These are phyloP conservation scores for Apamea monoglypha DNA, from an alignment of 2,888 invertebrate species.

Conservation along the genomic window DNA sequence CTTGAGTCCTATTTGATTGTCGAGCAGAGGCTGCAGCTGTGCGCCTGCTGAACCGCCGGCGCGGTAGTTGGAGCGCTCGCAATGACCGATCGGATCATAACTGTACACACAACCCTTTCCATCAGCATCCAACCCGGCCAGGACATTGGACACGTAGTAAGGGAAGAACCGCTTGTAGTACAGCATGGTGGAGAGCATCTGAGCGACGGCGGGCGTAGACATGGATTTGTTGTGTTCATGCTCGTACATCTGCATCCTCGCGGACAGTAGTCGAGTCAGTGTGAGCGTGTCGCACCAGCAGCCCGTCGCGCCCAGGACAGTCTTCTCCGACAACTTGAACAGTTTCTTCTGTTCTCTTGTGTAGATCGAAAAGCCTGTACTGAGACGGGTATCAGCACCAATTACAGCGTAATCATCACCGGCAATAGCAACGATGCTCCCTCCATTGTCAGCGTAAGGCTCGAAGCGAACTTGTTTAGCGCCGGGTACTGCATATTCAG, in stretches of 20 bases:
- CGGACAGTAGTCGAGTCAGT: constrained; percentile 95
- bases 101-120: constrained; percentile 98
- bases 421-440: constrained; percentile 98
- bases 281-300: constrained; percentile 99
- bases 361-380: constrained; percentile 97
- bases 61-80: constrained; percentile 95
- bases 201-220: constrained; percentile 97
- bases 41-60: constrained; percentile 98
- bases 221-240: constrained; percentile 98
- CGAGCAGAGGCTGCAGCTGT: constrained; percentile 97
- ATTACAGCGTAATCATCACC: constrained; percentile 98
- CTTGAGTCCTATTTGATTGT: constrained; percentile 98
- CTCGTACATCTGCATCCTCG: constrained; percentile 98
- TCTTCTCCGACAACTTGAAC: constrained; percentile 94
- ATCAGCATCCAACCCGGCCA: constrained; percentile 98
- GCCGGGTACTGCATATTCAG: constrained; percentile 88
- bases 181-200: constrained; percentile 98
- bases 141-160: constrained; percentile 98
- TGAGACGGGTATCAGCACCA: constrained; percentile 98
- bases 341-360: constrained; percentile 97
- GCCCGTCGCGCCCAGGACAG: constrained; percentile 98
- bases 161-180: constrained; percentile 99
- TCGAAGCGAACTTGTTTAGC: constrained; percentile 89
- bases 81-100: constrained; percentile 99
- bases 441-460: constrained; percentile 91